Base-by-base conservation (phyloP, 2,797 vertebrate species). In the Chromis chromis region DNA sequence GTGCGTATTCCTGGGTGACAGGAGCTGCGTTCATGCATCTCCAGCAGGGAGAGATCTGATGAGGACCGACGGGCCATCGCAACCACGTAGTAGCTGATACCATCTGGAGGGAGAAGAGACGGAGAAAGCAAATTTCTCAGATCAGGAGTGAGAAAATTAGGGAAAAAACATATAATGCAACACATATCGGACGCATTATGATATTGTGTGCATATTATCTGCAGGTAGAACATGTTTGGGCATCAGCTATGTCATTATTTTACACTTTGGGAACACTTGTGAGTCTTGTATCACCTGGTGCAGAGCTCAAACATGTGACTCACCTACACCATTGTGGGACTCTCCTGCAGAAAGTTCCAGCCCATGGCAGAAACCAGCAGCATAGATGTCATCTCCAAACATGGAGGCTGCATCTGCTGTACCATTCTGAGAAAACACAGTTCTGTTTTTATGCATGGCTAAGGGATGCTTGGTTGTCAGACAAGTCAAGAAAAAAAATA, bases 11-110 rank as follows among this genome's bases (percentile, higher is more conserved):
- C 95, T 0, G 95, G 95, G 86, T 96, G 95, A 82, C 95, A 96
- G 65, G 95, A 95, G 87, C 95, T 96, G 68, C 94, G 94, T 48
- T 96, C 95, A 0, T 96, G 95, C 95, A 96, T 96, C 92, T 96
- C 94, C 87, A 95, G 87, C 87, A 96, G 84, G 27, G 95, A 96
- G 56, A 96, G 84, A 42, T 95, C 95, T 1, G 94, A 89, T 0
- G 95, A 94, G 55, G 94, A 95, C 62, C 91, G 93, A 0, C 95
- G 92, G 0, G 95, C 95, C 92, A 95, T 72, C 0, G 94, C 95
- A 70, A 96, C 95, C 66, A 95, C 95, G 0, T 95, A 94, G 87
- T 94, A 96, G 66, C 86, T 93, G 21, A 94, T 74, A 5, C 94
- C 93, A 70, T 96, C 95, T 96, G 77, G 14, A 48, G 22, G 50